A percentile compares a stretch with the other conserved stretches of the same genome.
Evolutionary conservation across 2,113 vertebrate genomes (phyloP).

Genomic region (Hucho hucho): DNA sequence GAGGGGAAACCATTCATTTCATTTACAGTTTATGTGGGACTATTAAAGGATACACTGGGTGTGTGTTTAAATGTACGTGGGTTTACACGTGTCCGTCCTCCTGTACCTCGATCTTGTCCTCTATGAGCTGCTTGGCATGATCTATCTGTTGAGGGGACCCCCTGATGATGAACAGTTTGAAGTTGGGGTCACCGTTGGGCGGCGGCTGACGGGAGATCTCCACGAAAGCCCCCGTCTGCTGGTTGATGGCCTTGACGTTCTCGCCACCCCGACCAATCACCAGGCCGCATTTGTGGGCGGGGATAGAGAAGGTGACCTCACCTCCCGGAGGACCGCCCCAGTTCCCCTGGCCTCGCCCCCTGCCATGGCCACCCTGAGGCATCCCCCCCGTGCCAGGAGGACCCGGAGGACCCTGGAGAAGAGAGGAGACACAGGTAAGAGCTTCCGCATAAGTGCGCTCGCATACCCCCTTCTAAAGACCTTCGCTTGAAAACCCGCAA

Average conservation of each 20-base stretch:
- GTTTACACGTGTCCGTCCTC: not conserved
- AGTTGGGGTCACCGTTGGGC: slow-evolving; percentile 89
- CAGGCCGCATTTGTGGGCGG: slow-evolving; percentile 92
- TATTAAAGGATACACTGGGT: not conserved
- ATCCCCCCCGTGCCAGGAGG: slow-evolving; percentile 72
- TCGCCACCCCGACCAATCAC: slow-evolving; percentile 91
- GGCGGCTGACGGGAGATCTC: slow-evolving; percentile 89
- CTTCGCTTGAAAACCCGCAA: too few relatives aligned
- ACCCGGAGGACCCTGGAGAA: slow-evolving; percentile 78
- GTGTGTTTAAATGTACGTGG: not conserved
- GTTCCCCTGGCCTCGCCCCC: slow-evolving; percentile 83
- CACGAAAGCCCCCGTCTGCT: slow-evolving; percentile 90
- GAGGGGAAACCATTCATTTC: not conserved
- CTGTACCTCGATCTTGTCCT: slow-evolving; percentile 90
- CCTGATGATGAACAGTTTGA: slow-evolving; percentile 88
- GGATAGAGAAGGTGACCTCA: slow-evolving; percentile 90
- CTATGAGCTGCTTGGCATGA: slow-evolving; percentile 92
- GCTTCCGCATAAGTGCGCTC: too few relatives aligned
- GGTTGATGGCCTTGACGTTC: slow-evolving; percentile 92
- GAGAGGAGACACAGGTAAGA: not conserved
- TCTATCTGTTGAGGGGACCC: slow-evolving; percentile 90
- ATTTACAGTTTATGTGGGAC: not conserved
- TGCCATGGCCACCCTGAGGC: slow-evolving; percentile 73
- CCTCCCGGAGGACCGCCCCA: slow-evolving; percentile 90
- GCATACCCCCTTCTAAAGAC: too few relatives aligned